Conservation (phyloP, 2,797 vertebrate species). For the Alectoris magna region DNA sequence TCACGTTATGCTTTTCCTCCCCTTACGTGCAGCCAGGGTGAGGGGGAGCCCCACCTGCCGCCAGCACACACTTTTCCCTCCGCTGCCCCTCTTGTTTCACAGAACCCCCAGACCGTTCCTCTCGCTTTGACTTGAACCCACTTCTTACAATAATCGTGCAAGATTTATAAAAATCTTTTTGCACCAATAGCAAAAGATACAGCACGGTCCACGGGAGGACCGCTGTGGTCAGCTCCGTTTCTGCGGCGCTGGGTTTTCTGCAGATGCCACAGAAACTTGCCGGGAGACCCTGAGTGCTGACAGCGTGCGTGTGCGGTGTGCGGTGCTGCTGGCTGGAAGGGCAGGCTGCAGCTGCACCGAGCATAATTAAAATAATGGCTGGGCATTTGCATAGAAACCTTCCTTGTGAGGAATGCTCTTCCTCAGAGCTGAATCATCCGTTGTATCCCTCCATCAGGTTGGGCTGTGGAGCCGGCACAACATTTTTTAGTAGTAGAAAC, state of each 20-base stretch:
- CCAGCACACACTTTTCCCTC: background rate
- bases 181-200: background rate
- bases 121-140: background rate
- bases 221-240: background rate
- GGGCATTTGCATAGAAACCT: background rate
- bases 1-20: background rate
- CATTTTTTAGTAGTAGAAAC: background rate
- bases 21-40: background rate
- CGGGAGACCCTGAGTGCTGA: rapidly evolving
- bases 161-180: no score
- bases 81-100: background rate
- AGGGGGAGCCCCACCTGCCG: background rate
- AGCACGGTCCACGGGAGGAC: background rate
- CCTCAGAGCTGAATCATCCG: background rate
- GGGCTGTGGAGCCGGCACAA: background rate
- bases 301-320: rapidly evolving
- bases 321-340: rapidly evolving
- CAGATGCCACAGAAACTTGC: background rate
- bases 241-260: background rate
- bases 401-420: background rate
- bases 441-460: background rate
- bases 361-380: background rate
- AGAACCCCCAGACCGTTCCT: background rate
- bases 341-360: rapidly evolving
- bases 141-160: no score